Percentiles rank a stretch among this genome's conserved stretches.
Evolutionary conservation across 2,888 invertebrate species (phyloP).

Genomic region (Neria commutata): DNA sequence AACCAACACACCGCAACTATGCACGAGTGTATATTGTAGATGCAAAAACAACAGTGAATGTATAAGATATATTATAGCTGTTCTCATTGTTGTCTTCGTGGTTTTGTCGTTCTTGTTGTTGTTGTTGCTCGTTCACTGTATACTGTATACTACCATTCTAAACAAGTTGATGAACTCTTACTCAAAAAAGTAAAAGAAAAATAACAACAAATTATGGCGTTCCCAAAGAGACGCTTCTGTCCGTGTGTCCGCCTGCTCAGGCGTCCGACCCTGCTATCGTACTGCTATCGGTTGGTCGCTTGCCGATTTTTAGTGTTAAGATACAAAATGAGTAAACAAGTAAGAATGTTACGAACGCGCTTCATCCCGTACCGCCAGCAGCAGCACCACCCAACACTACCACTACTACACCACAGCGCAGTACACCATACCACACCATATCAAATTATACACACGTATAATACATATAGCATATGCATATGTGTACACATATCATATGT

Average conservation of each 20-base stretch:
- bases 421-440: no score
- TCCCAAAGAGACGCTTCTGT: background rate
- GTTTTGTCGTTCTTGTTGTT: background rate
- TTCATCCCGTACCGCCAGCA: background rate
- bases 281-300: constrained; percentile 24
- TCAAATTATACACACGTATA: constrained; percentile 22
- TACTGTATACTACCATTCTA: constrained; percentile 40
- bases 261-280: no score
- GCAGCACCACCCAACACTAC: no score
- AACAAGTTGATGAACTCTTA: constrained; percentile 56
- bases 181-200: constrained; percentile 16
- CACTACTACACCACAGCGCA: no score
- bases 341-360: constrained; percentile 11
- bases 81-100: no score
- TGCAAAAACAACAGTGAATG: background rate
- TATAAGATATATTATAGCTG: background rate
- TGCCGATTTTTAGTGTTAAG: constrained; percentile 6
- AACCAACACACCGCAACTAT: no score
- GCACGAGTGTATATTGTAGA: background rate
- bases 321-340: constrained; percentile 31
- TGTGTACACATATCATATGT: constrained; percentile 24
- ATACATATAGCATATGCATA: constrained; percentile 30
- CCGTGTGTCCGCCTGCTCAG: constrained; percentile 6
- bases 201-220: constrained; percentile 15
- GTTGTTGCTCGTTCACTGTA: constrained; percentile 1